Evolutionary conservation across 2,113 vertebrate genomes (phyloP), one percentile per base, ranked within the genome.

Genomic region (Tragelaphus imberbis): DNA sequence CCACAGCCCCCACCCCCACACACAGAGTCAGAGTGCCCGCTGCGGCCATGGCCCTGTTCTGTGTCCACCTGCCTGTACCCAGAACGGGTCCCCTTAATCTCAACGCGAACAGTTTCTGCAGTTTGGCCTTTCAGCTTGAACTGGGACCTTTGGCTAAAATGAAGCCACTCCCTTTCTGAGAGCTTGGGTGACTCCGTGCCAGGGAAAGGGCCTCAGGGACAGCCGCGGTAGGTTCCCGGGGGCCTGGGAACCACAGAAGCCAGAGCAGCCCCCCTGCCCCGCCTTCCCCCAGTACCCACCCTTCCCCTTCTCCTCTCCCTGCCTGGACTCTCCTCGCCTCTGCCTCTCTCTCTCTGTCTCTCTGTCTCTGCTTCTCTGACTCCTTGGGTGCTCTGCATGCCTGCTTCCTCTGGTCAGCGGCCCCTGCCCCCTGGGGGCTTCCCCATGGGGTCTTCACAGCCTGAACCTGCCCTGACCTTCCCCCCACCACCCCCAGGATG

Each of bases 151-250:
- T 14, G n/a, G 17, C 33, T 59, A 23, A 11, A 49, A 44, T 53
- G 33, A 44, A n/a, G 11, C 2, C 19, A 51, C 0, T 1, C 16
- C 21, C 4, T 14, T 25, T 33, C 27, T 5, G 10, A 25, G 6
- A 21, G 19, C 19, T 0, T 1, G 0, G n/a, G 36, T 33, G 5
- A 5, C 5, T 16, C 19, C 2, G 5, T 11, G n/a, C 1, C 2
- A 8, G 30, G 30, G 53, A 75, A 56, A 49, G 25, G n/a, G 8
- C 28, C 44, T 23, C 44, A 19, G 28, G 7, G 14, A 17, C 11
- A 0, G 9, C 12, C 40, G 28, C 0, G 1, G 56, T 61, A 49
- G 56, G 13, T 33, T 15, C 17, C 27, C 28, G 1, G 65, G 53
- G 40, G 19, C 53, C 53, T 61, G 61, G 59, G 36, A 19, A 30